phyloP scores from a whole-genome alignment of 2,888 invertebrate species.

The Oscheius myriophilus region DNA sequence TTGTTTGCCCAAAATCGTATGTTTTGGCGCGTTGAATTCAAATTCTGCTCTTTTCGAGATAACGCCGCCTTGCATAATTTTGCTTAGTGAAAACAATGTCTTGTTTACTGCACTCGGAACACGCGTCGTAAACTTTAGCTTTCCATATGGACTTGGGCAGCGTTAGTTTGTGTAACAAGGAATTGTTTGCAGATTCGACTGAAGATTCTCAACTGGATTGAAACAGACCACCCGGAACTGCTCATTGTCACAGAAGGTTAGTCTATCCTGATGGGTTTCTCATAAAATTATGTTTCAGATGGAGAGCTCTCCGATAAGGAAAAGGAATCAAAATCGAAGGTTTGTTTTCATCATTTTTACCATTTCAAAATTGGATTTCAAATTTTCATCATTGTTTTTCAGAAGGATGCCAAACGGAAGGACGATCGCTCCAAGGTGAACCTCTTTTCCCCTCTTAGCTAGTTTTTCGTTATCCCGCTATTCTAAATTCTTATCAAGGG shows the following conservation, averaged over 20 bases:
- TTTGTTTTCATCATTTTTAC: not conserved
- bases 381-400: not conserved
- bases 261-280: not conserved
- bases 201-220: conserved; percentile 55
- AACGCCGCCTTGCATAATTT: no score
- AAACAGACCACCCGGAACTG: conserved; percentile 54
- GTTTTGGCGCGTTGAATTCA: no score
- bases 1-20: no score
- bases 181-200: conserved; percentile 42
- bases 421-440: conserved; percentile 1
- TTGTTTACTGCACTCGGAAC: no score
- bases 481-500: no score
- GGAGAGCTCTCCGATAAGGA: conserved; percentile 58
- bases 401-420: conserved; percentile 19
- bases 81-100: no score
- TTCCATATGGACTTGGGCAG: no score
- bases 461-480: no score
- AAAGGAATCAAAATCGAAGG: conserved; percentile 33
- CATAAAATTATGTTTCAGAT: conserved; percentile 36
- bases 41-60: no score
- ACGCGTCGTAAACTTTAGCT: no score
- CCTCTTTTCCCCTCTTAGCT: not conserved
- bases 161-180: no score
- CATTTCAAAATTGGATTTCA: not conserved
- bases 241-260: conserved; percentile 50